Conservation (phyloP, 2,113 vertebrate genomes). For the Hippolais icterina region DNA sequence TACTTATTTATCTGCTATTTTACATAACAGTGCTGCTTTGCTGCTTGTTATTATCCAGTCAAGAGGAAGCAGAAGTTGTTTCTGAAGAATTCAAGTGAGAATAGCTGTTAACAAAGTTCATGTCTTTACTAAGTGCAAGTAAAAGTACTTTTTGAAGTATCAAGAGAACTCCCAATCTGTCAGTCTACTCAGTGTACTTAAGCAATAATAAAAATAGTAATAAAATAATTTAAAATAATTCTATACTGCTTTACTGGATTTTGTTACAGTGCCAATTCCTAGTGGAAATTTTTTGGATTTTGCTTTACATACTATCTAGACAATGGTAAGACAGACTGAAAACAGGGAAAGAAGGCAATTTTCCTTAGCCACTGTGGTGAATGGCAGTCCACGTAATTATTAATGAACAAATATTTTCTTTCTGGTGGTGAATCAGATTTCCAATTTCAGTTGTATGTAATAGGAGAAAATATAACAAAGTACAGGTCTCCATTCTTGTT, state of each 20-base stretch:
- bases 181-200: neutral
- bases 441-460: neutral
- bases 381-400: neutral
- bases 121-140: neutral
- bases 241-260: neutral
- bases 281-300: neutral
- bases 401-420: fast-evolving
- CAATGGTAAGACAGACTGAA: neutral
- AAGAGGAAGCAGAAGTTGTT: constrained; percentile 28
- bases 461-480: neutral
- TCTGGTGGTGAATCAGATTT: neutral
- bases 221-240: neutral
- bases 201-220: neutral
- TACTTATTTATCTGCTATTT: constrained; percentile 13
- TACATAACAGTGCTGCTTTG: constrained; percentile 24
- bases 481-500: neutral
- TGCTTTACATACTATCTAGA: neutral
- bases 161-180: neutral
- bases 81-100: constrained; percentile 63
- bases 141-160: neutral
- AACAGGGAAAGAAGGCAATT: neutral
- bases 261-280: neutral
- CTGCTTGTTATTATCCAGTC: constrained; percentile 15
- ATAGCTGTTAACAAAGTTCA: neutral
- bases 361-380: neutral